phyloP scores from a whole-genome alignment of 2,888 invertebrate species.

The Brachynemurus nebulosus region DNA sequence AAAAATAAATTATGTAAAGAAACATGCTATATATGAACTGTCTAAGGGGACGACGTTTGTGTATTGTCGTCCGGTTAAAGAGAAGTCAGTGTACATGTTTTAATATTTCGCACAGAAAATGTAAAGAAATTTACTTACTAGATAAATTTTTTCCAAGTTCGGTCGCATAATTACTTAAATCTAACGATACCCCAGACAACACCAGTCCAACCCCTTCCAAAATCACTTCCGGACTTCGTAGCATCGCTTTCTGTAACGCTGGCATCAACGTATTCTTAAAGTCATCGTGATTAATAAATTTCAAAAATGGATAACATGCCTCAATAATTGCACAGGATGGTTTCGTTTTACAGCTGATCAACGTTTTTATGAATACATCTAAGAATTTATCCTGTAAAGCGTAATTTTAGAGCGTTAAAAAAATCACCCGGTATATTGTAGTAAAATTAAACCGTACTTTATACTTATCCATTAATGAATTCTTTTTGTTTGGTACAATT shows the following conservation, averaged over 20 bases:
- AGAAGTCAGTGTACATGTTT: no score
- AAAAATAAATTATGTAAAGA: no score
- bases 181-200: slow-evolving; percentile 52
- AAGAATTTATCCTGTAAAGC: slow-evolving; percentile 45
- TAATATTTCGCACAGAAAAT: no score
- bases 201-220: slow-evolving; percentile 68
- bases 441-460: no score
- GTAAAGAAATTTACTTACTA: slow-evolving; percentile 43
- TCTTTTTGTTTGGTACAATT: slow-evolving; percentile 32
- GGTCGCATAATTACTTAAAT: slow-evolving; percentile 61
- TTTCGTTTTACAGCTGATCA: slow-evolving; percentile 62
- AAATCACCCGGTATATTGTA: no score
- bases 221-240: slow-evolving; percentile 86
- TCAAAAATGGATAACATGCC: slow-evolving; percentile 51
- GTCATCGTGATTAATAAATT: slow-evolving; percentile 44
- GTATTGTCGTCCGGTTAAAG: no score
- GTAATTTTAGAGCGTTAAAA: no score
- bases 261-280: slow-evolving; percentile 66
- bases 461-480: slow-evolving; percentile 11
- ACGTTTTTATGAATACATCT: slow-evolving; percentile 60
- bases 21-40: no score
- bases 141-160: slow-evolving; percentile 74
- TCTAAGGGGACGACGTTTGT: no score
- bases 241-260: slow-evolving; percentile 77
- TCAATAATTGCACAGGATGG: slow-evolving; percentile 54